Base-by-base conservation (phyloP, 2,113 vertebrate genomes). In the Trinectes maculatus region DNA sequence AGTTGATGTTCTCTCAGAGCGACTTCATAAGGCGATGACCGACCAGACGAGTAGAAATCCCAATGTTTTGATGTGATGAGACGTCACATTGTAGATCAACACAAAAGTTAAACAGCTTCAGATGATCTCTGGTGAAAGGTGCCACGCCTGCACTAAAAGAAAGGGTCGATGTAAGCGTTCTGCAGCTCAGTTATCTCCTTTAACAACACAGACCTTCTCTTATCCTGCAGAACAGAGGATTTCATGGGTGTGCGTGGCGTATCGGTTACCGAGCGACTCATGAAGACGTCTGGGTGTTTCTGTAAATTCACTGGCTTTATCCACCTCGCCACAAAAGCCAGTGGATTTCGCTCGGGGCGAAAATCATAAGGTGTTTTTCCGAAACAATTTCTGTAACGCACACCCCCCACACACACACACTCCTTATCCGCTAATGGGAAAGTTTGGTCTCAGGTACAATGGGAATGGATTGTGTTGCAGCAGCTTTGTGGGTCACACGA, bases 251-350 rank as follows among this genome's bases (percentile, higher is more conserved):
- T 86, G 69, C 34, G 62, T 63, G 25, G 53, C 53, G 71, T 90
- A 89, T 92, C 78, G 34, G 70, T 90, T 92, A 80, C 85, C 84
- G 77, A 78, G 68, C 81, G 71, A 67, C 42, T 56, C 74, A 68
- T 49, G 8, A 74, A 81, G 75, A 86, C 10, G 37, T 87, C 53
- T 74, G 74, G 70, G 77, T 78, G 84, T 83, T 73, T 74, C 60
- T 81, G 60, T n/a, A 81, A 66, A 61, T 74, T 74, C 33, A 58
- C 54, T 69, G 25, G 88, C 80, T n/a, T 85, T 33, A 48, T 79
- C 71, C 58, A 74, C 57, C 47, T 68, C 37, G 63, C 22, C 9
- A 79, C 83, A 46, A 81, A 82, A 79, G 34, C 75, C 46, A 87
- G 77, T 53, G 53, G 76, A 62, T 62, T 77, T 22, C 16, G 68